Evolutionary conservation across 2,888 invertebrate species (phyloP).

Genomic region (Eristalis intricaria): DNA sequence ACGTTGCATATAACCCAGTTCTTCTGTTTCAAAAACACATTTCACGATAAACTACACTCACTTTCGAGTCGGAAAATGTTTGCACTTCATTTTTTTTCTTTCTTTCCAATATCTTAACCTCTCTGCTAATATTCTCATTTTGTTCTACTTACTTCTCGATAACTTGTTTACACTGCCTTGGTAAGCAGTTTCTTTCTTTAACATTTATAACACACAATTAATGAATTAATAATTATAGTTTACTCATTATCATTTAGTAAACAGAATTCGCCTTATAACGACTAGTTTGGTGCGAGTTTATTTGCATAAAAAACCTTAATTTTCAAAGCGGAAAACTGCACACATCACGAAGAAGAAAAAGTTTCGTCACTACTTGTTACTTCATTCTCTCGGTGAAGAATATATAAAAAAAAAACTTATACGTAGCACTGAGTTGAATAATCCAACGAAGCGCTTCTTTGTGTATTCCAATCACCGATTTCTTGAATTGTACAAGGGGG

Average conservation of each 20-base stretch:
- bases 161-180: constrained; percentile 37
- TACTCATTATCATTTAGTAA: constrained; percentile 3
- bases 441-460: constrained; percentile 1
- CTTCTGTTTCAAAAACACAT: neutral
- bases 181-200: neutral
- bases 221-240: neutral
- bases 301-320: constrained; percentile 5
- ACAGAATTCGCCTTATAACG: neutral
- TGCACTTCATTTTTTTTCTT: neutral
- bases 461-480: neutral
- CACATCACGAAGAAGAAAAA: constrained; percentile 22
- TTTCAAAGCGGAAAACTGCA: constrained; percentile 17
- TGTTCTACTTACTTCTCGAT: neutral
- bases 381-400: constrained; percentile 8
- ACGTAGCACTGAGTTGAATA: constrained; percentile 37
- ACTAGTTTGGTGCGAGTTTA: neutral
- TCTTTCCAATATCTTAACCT: constrained; percentile 22
- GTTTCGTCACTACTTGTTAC: constrained; percentile 61
- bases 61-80: constrained; percentile 15
- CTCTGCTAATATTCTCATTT: constrained; percentile 5
- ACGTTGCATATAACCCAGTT: neutral
- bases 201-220: neutral
- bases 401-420: neutral
- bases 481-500: neutral
- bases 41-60: neutral